These are phyloP conservation scores for Nysson spinosus DNA, from an alignment of 2,888 invertebrate species.

Conservation along the genomic window DNA sequence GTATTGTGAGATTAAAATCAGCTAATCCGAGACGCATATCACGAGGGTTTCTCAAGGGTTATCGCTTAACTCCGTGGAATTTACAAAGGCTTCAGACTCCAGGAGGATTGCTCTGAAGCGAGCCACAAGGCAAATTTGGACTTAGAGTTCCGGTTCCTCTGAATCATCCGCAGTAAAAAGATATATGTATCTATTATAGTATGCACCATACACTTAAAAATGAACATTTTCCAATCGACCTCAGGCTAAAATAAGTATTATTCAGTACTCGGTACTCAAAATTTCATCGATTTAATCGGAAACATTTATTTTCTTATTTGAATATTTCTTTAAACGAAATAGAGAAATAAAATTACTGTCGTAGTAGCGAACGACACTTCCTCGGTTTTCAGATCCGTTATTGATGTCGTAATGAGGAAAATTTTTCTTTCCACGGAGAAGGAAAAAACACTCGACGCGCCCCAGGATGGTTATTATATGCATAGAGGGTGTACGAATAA, in stretches of 20 bases:
- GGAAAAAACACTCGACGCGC: slow-evolving; percentile 24
- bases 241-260: neutral
- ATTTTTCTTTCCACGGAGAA: slow-evolving; percentile 24
- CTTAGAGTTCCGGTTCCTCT: neutral
- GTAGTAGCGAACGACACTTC: slow-evolving; percentile 3
- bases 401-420: slow-evolving; percentile 39
- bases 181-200: too few relatives aligned
- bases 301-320: slow-evolving; percentile 4
- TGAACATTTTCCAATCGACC: neutral
- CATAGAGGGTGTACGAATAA: slow-evolving; percentile 37
- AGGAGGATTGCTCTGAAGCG: slow-evolving; percentile 21
- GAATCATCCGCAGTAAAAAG: neutral
- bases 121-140: slow-evolving; percentile 9
- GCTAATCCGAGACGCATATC: slow-evolving; percentile 42
- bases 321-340: too few relatives aligned
- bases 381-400: slow-evolving; percentile 20
- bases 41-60: slow-evolving; percentile 17
- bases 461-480: slow-evolving; percentile 30
- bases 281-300: too few relatives aligned
- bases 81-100: slow-evolving; percentile 25
- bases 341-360: slow-evolving; percentile 4
- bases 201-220: neutral
- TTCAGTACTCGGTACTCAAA: too few relatives aligned
- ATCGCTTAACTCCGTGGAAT: slow-evolving; percentile 23
- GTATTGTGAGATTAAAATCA: slow-evolving; percentile 38